A percentile compares a stretch with the other conserved stretches of the same genome.
Evolutionary conservation across 2,888 invertebrate species (phyloP).

Genomic region (Chloroclysta siterata): DNA sequence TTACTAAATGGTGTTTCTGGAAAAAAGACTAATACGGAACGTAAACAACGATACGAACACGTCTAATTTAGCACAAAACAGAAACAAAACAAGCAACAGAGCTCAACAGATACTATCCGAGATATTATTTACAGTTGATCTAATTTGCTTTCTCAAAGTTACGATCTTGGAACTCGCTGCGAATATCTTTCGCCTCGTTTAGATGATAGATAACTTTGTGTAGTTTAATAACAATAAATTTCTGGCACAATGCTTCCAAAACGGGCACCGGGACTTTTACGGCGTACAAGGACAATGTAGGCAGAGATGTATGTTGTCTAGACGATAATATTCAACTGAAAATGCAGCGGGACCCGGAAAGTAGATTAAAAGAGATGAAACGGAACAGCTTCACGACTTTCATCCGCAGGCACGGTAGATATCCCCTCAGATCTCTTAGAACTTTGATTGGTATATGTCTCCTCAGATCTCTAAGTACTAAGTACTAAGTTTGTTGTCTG

Average conservation of each 20-base stretch:
- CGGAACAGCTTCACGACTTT: no score
- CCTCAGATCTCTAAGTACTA: no score
- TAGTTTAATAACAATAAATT: slow-evolving; percentile 43
- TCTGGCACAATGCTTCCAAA: slow-evolving; percentile 35
- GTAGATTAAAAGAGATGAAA: neutral
- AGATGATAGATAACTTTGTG: slow-evolving; percentile 43
- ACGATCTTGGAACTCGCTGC: slow-evolving; percentile 25
- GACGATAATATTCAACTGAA: slow-evolving; percentile 27
- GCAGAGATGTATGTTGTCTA: slow-evolving; percentile 40
- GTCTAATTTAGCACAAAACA: slow-evolving; percentile 10
- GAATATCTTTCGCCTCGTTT: slow-evolving; percentile 41
- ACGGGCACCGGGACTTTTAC: slow-evolving; percentile 36
- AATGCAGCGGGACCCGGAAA: neutral
- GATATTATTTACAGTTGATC: slow-evolving; percentile 35
- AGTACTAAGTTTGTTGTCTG: no score
- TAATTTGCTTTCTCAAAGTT: slow-evolving; percentile 39
- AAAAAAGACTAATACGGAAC: no score
- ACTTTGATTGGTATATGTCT: no score
- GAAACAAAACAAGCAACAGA: slow-evolving; percentile 26
- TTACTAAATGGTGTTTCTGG: no score
- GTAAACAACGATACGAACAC: neutral
- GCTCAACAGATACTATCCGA: slow-evolving; percentile 19
- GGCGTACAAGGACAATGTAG: slow-evolving; percentile 38
- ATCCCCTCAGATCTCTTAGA: no score
- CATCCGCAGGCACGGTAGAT: no score